phyloP scores from a whole-genome alignment of 2,113 vertebrate genomes.

The Cryptotis parvus region DNA sequence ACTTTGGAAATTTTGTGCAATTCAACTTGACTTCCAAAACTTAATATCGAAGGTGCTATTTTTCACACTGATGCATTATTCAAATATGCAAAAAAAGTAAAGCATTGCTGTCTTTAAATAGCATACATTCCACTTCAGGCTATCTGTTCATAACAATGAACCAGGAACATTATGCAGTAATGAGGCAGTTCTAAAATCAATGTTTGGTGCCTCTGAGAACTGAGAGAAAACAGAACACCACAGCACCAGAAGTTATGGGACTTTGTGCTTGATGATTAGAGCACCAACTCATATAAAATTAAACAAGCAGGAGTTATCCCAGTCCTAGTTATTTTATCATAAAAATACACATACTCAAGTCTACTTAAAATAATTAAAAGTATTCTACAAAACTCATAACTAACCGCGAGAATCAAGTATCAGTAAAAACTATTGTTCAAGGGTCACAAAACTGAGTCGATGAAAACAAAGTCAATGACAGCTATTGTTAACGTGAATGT shows the following conservation, averaged over 20 bases:
- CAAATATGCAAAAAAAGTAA: constrained; percentile 22
- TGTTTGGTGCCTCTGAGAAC: constrained; percentile 13
- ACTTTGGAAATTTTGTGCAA: constrained; percentile 46
- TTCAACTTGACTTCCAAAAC: constrained; percentile 60
- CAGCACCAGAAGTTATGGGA: not conserved
- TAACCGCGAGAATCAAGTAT: constrained; percentile 15
- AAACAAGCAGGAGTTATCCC: not conserved
- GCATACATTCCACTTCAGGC: constrained; percentile 9
- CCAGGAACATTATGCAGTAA: constrained; percentile 22
- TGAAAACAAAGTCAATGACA: constrained; percentile 15
- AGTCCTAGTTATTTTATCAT: not conserved
- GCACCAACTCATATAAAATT: not conserved
- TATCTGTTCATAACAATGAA: constrained; percentile 53
- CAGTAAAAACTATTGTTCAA: constrained; percentile 37
- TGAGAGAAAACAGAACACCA: not conserved
- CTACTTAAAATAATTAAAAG: not conserved
- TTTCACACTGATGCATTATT: constrained; percentile 61
- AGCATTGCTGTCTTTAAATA: constrained; percentile 53
- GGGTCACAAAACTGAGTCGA: not conserved
- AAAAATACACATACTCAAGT: not conserved
- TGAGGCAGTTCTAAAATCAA: constrained; percentile 45
- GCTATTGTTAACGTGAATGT: not conserved
- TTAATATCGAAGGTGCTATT: constrained; percentile 47
- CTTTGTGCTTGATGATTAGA: not conserved
- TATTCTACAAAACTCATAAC: constrained; percentile 42